Base-by-base conservation (phyloP, 2,797 vertebrate genomes). In the Xiphorhynchus erythropygius region DNA sequence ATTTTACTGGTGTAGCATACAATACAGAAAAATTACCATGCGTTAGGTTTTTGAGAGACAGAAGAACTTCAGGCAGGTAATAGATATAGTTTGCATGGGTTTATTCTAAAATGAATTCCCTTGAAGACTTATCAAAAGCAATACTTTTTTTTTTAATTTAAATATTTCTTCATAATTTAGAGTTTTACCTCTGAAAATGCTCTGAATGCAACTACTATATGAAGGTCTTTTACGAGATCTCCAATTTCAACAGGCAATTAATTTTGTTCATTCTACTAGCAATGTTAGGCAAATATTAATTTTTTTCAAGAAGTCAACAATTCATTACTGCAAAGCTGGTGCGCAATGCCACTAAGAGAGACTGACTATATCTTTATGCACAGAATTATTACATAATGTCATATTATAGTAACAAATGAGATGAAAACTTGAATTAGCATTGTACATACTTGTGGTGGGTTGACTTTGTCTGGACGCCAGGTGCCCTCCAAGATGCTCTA, bases 1-100 rank as follows among this genome's bases (percentile, higher is more conserved):
- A 47, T 94, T 93, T 92, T 92, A 83, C 75, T 69, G 17, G 21
- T 55, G 74, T 71, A 78, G 57, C 69, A 85, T 74, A 77, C 57
- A 90, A 92, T 84, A 91, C 27, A 84, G 71, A 59, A 94, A 95
- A 96, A 92, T 91, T 92, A 69, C 62, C 59, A 77, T 81, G 49
- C 75, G 68, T 83, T 46, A 30, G 32, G 25, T 50, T 89, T 93
- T 90, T 91, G 75, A 92, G 64, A 96, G 71, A 39, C 44, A 56
- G 60, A 56, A 88, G 30, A 92, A 89, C 27, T 92, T 92, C 59
- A 82, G 60, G 46, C 27, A 90, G 64, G 56, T 85, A 94, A 85
- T 73, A 87, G 64, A 18, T 89, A 83, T 53, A 77, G 53, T 3
- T n/a, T 89, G n/a, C 50, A 74, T 52, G 71, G 24, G 18, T 90